phyloP scores from a whole-genome alignment of 2,797 vertebrate genomes.

The Artibeus lituratus region DNA sequence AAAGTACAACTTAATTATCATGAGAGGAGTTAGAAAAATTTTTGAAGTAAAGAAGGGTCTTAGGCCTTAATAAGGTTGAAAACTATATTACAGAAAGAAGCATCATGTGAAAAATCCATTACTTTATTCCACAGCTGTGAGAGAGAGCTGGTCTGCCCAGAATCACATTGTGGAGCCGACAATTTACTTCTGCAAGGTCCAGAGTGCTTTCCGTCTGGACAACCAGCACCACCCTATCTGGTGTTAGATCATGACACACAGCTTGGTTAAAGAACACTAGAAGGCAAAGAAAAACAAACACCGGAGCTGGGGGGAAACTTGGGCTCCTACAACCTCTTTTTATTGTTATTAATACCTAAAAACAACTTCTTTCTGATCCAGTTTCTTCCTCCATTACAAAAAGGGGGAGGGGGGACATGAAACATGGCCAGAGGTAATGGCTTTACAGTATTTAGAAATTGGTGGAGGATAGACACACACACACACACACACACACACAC shows the following conservation, averaged over 20 bases:
- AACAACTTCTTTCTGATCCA: conserved; percentile 3
- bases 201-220: neutral
- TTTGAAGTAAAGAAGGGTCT: conserved; percentile 5
- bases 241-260: neutral
- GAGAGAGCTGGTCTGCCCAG: neutral
- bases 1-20: conserved; percentile 8
- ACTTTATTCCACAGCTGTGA: neutral
- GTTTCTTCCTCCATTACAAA: conserved; percentile 9
- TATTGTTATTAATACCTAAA: conserved; percentile 35
- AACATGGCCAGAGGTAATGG: neutral
- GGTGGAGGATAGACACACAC: neutral
- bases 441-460: neutral
- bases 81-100: neutral
- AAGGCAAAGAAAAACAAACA: neutral
- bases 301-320: neutral
- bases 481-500: too few relatives aligned
- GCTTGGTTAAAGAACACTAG: conserved; percentile 26
- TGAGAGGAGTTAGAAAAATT: neutral
- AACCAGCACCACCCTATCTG: neutral
- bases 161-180: neutral
- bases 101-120: neutral
- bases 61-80: neutral
- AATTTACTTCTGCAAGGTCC: neutral
- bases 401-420: neutral
- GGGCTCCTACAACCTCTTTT: neutral